These are phyloP conservation scores for Torymus texanus DNA, from an alignment of 2,888 invertebrate genomes.

Conservation along the genomic window DNA sequence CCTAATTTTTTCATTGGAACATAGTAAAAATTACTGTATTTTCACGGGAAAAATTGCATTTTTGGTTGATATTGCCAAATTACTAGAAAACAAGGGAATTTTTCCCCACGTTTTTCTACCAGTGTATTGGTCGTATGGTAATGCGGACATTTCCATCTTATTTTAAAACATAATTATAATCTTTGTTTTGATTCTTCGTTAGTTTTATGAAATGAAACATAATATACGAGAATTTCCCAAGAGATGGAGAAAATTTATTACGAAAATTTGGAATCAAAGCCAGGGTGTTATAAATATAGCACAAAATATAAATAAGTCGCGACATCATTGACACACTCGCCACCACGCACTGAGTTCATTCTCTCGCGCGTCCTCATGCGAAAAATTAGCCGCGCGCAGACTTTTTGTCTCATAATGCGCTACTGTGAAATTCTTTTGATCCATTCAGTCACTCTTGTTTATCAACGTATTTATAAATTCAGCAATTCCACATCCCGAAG, in stretches of 20 bases:
- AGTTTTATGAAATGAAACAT: background rate
- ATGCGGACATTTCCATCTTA: no score
- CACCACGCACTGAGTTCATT: slow-evolving; percentile 57
- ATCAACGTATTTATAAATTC: background rate
- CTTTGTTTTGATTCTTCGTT: background rate
- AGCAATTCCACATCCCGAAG: no score
- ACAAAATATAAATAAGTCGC: slow-evolving; percentile 63
- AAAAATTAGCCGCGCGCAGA: slow-evolving; percentile 30
- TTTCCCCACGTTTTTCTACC: no score
- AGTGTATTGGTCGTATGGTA: no score
- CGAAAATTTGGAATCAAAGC: slow-evolving; percentile 57
- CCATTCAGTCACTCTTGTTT: slow-evolving; percentile 4
- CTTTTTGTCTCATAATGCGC: slow-evolving; percentile 6
- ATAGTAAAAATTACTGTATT: no score
- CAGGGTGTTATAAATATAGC: slow-evolving; percentile 62
- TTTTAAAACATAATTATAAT: background rate
- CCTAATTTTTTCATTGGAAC: no score
- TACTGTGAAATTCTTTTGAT: background rate
- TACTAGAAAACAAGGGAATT: no score
- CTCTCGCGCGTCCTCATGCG: slow-evolving; percentile 33
- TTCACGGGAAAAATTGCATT: no score
- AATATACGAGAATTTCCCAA: slow-evolving; percentile 24
- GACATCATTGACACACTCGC: slow-evolving; percentile 58
- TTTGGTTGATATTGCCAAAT: no score
- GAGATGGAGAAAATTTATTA: slow-evolving; percentile 19